A percentile compares a stretch with the other conserved stretches of the same genome.
Conservation (phyloP, 1,140 invertebrate species). For the Leptonema lineaticorne region DNA sequence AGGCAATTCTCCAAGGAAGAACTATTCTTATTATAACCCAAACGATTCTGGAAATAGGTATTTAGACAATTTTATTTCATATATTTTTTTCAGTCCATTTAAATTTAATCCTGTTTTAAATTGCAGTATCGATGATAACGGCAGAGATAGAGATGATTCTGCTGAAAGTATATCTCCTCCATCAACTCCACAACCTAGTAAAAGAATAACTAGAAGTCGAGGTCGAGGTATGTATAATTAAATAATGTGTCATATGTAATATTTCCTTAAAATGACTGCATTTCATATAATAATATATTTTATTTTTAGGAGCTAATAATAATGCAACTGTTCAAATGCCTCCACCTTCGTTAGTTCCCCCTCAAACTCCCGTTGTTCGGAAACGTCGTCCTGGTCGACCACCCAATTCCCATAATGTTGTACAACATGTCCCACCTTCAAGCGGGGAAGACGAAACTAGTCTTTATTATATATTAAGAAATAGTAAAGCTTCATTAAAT, state of each 20-base stretch:
- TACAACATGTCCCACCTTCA: slow-evolving; percentile 46
- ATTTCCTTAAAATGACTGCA: not conserved
- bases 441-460: slow-evolving; percentile 72
- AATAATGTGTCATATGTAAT: not conserved
- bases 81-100: not conserved
- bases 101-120: slow-evolving; percentile 18
- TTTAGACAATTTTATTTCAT: slow-evolving; percentile 2
- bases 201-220: slow-evolving; percentile 53
- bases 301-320: slow-evolving; percentile 13
- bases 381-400: slow-evolving; percentile 45
- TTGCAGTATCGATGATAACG: slow-evolving; percentile 31
- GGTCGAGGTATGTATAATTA: slow-evolving; percentile 40
- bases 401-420: slow-evolving; percentile 47
- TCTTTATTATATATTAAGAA: slow-evolving; percentile 78
- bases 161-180: slow-evolving; percentile 42
- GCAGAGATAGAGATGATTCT: slow-evolving; percentile 30
- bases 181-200: slow-evolving; percentile 51
- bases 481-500: slow-evolving; percentile 75
- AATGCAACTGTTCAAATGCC: slow-evolving; percentile 34
- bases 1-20: slow-evolving; percentile 23
- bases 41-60: slow-evolving; percentile 23
- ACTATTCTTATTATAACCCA: slow-evolving; percentile 49
- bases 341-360: slow-evolving; percentile 45
- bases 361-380: slow-evolving; percentile 4
- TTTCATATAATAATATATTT: slow-evolving; percentile 1